A percentile compares a stretch with the other conserved stretches of the same genome.
Evolutionary conservation across 2,113 vertebrate species (phyloP).

Genomic region (Coptodon bakossiorum): DNA sequence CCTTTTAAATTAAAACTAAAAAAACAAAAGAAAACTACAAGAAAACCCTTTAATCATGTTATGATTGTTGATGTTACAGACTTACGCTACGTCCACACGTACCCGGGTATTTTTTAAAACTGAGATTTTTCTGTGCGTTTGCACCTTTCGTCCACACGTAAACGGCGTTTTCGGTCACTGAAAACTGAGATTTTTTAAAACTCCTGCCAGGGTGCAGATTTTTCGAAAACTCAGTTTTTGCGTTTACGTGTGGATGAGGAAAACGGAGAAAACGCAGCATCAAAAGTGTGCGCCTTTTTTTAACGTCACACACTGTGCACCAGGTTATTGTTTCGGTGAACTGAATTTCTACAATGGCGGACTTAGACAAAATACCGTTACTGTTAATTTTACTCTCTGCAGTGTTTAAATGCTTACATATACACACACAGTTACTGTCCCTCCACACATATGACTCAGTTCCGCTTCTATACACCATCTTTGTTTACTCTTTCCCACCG

Average conservation of each 20-base stretch:
- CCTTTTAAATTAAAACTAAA: not conserved
- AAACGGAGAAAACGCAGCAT: too few species aligned
- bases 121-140: not conserved
- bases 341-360: too few species aligned
- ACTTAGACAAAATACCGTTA: too few species aligned
- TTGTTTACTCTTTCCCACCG: not conserved
- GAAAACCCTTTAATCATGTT: not conserved
- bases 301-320: too few species aligned
- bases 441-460: not conserved
- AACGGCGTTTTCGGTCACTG: not conserved
- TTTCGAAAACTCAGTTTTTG: not conserved
- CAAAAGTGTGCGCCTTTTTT: too few species aligned
- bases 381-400: too few species aligned
- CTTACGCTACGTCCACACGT: not conserved
- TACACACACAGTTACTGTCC: too few species aligned
- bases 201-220: not conserved
- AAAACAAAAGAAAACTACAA: not conserved
- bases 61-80: not conserved
- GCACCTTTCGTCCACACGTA: not conserved
- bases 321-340: too few species aligned
- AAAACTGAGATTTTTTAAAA: fast-evolving
- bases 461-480: not conserved
- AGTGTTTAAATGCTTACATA: too few species aligned
- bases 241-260: too few species aligned
- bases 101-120: not conserved